These are phyloP conservation scores for Cephalotes varians DNA, from an alignment of 2,888 invertebrate species.

Conservation along the genomic window DNA sequence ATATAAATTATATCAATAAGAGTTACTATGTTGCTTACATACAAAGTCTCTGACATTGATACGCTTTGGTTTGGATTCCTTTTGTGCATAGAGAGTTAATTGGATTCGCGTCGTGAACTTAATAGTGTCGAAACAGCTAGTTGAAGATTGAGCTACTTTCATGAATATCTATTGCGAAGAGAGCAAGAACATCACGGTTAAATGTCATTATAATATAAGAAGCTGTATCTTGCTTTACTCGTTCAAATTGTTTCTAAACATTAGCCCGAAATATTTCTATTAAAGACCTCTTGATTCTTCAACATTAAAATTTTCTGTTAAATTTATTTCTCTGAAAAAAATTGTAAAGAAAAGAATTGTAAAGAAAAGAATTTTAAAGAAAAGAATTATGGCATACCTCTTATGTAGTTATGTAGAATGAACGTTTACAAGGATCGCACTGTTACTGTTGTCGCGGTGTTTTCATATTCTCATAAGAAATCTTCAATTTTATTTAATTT, in stretches of 20 bases:
- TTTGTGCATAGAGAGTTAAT: not conserved
- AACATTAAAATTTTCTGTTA: not conserved
- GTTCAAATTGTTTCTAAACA: not conserved
- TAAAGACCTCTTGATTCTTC: not conserved
- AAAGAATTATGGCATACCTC: not conserved
- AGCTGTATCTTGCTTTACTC: not conserved
- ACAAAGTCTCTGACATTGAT: not conserved
- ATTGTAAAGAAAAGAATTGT: too few relatives aligned
- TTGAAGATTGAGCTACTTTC: conserved; percentile 1
- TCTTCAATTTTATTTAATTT: not conserved
- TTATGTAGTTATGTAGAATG: not conserved
- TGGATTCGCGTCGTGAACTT: not conserved
- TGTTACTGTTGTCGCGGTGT: not conserved
- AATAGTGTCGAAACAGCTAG: conserved; percentile 10
- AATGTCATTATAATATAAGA: conserved; percentile 4
- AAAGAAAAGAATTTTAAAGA: too few relatives aligned
- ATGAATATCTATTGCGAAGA: conserved; percentile 4
- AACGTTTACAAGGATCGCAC: not conserved
- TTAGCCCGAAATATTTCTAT: conserved; percentile 6
- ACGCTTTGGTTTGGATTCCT: conserved; percentile 1
- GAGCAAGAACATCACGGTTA: not conserved
- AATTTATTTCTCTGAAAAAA: not conserved
- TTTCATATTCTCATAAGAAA: not conserved
- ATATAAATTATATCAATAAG: conserved; percentile 1
- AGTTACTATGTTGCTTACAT: not conserved